These are phyloP conservation scores for Rhogogaster chlorosoma DNA, from an alignment of 2,888 invertebrate genomes.

Conservation along the genomic window DNA sequence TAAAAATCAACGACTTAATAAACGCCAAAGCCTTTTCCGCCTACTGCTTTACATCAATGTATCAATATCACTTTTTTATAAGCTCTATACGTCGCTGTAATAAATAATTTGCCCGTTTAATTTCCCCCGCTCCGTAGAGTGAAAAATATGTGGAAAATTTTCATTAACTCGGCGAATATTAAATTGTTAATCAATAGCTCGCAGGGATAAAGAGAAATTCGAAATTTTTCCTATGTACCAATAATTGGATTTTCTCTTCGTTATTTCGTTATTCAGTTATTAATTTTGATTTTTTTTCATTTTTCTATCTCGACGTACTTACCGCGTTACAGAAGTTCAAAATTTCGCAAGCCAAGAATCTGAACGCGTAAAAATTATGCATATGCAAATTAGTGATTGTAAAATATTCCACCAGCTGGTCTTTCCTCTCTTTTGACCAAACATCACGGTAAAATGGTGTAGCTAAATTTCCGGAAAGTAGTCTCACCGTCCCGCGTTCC, in stretches of 20 bases:
- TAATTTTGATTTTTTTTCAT: background rate
- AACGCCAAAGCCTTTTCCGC: background rate
- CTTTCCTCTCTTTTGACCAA: slow-evolving; percentile 80
- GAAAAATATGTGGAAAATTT: background rate
- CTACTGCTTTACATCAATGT: slow-evolving; percentile 16
- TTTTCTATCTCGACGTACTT: slow-evolving; percentile 71
- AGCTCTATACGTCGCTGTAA: background rate
- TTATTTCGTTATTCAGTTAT: background rate
- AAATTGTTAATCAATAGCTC: background rate
- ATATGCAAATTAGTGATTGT: slow-evolving; percentile 80
- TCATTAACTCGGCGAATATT: background rate
- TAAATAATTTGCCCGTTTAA: background rate
- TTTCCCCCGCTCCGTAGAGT: background rate
- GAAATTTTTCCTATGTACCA: background rate
- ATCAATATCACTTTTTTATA: slow-evolving; percentile 23
- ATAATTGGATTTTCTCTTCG: background rate
- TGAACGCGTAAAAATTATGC: slow-evolving; percentile 84
- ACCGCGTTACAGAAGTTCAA: slow-evolving; percentile 88
- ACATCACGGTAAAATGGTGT: slow-evolving; percentile 80
- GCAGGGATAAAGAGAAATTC: background rate
- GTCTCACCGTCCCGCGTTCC: slow-evolving; percentile 84
- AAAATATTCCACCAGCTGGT: slow-evolving; percentile 82
- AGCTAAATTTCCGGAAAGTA: slow-evolving; percentile 81
- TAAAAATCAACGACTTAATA: slow-evolving; percentile 49
- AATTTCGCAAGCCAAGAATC: slow-evolving; percentile 86